Percentiles rank a stretch among this genome's conserved stretches.
phyloP scores from a whole-genome alignment of 2,888 invertebrate genomes.

The Drosophila percnosoma region DNA sequence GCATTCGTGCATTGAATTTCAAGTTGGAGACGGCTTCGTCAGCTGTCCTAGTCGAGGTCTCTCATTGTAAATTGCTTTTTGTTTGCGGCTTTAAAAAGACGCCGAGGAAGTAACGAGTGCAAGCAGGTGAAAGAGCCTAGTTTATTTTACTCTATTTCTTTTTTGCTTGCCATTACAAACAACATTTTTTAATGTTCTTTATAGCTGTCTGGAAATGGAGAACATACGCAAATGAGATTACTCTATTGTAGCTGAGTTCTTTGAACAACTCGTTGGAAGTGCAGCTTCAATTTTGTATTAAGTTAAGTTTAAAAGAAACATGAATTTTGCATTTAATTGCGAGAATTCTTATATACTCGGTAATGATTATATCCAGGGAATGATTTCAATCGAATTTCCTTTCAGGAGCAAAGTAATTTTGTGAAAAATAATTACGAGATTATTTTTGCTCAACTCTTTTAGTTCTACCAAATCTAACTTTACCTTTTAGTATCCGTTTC shows the following conservation, averaged over 20 bases:
- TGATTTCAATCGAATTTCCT: neutral
- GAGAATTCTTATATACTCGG: neutral
- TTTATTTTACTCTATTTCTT: neutral
- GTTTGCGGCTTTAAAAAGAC: conserved; percentile 29
- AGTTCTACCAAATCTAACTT: neutral
- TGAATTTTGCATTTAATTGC: neutral
- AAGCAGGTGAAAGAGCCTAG: neutral
- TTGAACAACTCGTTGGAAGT: neutral
- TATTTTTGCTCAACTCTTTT: neutral
- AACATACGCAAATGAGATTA: neutral
- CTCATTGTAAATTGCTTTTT: conserved; percentile 55
- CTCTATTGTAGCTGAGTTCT: neutral
- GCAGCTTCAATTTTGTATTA: neutral
- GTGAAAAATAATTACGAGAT: neutral
- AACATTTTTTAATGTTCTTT: conserved; percentile 6
- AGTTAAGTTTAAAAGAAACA: neutral
- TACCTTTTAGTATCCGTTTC: conserved; percentile 5
- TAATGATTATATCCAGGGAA: neutral
- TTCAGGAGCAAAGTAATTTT: neutral
- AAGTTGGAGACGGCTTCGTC: conserved; percentile 6
- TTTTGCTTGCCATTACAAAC: neutral
- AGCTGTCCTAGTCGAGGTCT: conserved; percentile 44
- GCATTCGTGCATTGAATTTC: conserved; percentile 49
- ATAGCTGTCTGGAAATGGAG: neutral
- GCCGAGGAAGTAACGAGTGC: conserved; percentile 1